Conservation (phyloP, 1,140 invertebrate species). For the Microplitis mediator region DNA sequence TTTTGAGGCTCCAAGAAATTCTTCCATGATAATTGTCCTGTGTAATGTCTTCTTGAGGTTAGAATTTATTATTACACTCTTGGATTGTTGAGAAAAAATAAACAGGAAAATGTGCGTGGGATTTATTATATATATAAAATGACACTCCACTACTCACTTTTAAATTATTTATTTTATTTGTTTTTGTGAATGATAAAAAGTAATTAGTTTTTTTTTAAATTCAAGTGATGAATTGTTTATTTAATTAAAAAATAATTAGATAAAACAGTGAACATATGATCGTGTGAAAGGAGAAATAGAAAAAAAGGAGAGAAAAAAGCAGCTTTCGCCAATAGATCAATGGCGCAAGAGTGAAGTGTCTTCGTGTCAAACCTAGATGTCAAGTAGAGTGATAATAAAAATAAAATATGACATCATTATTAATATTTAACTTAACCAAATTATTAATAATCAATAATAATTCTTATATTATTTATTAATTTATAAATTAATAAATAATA, state of each 20-base stretch:
- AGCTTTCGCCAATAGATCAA: conserved; percentile 17
- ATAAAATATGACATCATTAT: too few species aligned
- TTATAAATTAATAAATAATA: not conserved
- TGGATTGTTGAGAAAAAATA: not conserved
- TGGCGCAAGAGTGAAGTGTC: conserved; percentile 25
- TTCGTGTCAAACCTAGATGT: not conserved
- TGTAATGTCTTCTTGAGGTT: conserved; percentile 9
- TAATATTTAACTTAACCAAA: too few species aligned
- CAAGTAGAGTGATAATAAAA: not conserved
- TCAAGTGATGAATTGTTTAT: too few species aligned
- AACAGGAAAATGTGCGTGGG: not conserved
- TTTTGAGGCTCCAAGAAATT: conserved; percentile 42
- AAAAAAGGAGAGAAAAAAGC: conserved; percentile 7
- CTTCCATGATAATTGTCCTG: conserved; percentile 36
- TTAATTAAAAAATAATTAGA: too few species aligned
- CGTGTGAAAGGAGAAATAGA: not conserved
- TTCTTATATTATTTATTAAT: too few species aligned
- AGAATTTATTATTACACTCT: not conserved
- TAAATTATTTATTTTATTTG: too few species aligned
- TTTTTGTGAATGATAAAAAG: too few species aligned
- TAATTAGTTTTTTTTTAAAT: too few species aligned
- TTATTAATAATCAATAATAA: too few species aligned
- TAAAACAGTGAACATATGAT: not conserved
- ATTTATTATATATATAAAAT: not conserved
- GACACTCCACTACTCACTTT: too few species aligned